Percentiles rank a stretch among this genome's conserved stretches.
Evolutionary conservation across 2,888 invertebrate genomes (phyloP).

Genomic region (Tenthredo livida): DNA sequence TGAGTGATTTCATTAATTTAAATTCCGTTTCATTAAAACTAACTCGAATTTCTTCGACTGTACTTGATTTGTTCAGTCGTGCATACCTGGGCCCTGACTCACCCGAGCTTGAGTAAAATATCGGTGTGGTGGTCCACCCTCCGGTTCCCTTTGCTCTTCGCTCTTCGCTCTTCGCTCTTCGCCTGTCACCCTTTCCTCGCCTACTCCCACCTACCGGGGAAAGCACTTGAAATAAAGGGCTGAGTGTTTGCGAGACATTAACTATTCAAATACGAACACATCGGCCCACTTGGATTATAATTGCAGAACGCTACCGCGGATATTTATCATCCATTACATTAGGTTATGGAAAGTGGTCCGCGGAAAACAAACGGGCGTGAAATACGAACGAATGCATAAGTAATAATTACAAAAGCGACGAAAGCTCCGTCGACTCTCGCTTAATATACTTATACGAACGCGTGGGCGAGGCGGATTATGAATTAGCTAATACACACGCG

Average conservation of each 20-base stretch:
- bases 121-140: constrained; percentile 45
- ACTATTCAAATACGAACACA: constrained; percentile 54
- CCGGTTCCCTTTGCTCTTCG: constrained; percentile 53
- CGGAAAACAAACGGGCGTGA: constrained; percentile 64
- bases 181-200: constrained; percentile 55
- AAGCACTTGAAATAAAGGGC: constrained; percentile 54
- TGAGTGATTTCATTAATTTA: constrained; percentile 11
- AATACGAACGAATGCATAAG: constrained; percentile 66
- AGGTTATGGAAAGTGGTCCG: constrained; percentile 51
- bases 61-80: constrained; percentile 41
- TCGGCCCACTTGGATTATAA: constrained; percentile 51
- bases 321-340: constrained; percentile 55
- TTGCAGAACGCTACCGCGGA: constrained; percentile 54
- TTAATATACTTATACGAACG: not conserved
- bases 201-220: constrained; percentile 36
- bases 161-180: constrained; percentile 55
- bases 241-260: constrained; percentile 54
- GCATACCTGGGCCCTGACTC: constrained; percentile 43
- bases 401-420: constrained; percentile 57
- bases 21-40: constrained; percentile 39
- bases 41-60: constrained; percentile 32
- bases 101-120: constrained; percentile 50
- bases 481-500: not conserved
- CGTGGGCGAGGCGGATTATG: constrained; percentile 19
- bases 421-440: constrained; percentile 18